Evolutionary conservation across 2,888 invertebrate genomes (phyloP), one percentile per base, ranked within the genome.

Genomic region (Chrysolina americana): DNA sequence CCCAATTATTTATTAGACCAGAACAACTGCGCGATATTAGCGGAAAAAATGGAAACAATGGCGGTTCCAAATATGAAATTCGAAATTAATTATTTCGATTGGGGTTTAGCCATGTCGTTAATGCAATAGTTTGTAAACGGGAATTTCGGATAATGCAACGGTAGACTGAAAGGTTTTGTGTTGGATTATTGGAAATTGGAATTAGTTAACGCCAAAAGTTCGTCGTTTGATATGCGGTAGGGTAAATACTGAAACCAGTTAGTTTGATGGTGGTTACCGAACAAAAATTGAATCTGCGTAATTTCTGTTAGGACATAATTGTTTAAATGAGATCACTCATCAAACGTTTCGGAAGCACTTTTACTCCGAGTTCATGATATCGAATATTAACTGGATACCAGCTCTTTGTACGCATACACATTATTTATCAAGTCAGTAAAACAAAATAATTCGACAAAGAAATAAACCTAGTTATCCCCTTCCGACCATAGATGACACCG

Each of bases 1-100:
- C 71, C 53, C 47, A 76, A 72, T 74, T 74, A 76, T 76, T 76
- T 70, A 76, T 71, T 65, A 44, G 72, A 64, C 48, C 68, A 62
- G 23, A 73, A 73, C 68, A 53, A 56, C 70, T 63, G 66, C 63
- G 62, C 59, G 66, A 74, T 71, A 66, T 68, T 56, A 59, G 56
- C 28, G 3, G 9, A 65, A 71, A 76, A 76, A 63, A n/a, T 63
- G 11, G 64, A 64, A 64, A 64, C 41, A 64, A 64, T 64, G 41
- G 15, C 64, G 17, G 21, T 64, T 41, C 23, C 2, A 36, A 19
- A 41, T 64, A 64, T 13, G 41, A 41, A 64, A 64, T 17, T 44
- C 19, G 41, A 41, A 41, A 64, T 64, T 64, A 41, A 64, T 64
- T 36, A 64, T 64, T 64, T 64, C 64, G 36, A 41, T 17, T 64